A percentile compares a stretch with the other conserved stretches of the same genome.
Conservation (phyloP, 2,888 invertebrate genomes). For the Drosophila mercatorum region DNA sequence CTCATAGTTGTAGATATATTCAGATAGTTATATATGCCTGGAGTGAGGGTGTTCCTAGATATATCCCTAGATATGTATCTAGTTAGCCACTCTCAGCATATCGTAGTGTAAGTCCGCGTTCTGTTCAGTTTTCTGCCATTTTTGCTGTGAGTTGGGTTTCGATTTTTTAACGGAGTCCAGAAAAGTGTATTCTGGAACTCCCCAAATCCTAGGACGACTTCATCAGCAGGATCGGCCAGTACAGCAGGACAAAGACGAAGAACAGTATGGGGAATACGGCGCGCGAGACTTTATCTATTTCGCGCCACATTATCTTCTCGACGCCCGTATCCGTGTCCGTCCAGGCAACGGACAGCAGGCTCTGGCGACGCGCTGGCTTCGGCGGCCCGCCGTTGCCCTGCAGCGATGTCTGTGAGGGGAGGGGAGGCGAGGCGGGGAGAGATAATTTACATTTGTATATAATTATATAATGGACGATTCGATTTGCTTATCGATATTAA, state of each 20-base stretch:
- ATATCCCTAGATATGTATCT: background rate
- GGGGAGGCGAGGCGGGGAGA: background rate
- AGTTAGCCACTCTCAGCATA: background rate
- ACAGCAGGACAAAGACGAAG: constrained; percentile 90
- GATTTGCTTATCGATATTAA: constrained; percentile 34
- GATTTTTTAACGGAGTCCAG: constrained; percentile 83
- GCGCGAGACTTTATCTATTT: constrained; percentile 91
- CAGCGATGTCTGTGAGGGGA: constrained; percentile 79
- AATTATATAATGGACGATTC: constrained; percentile 17
- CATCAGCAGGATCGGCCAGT: constrained; percentile 91
- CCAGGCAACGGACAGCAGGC: constrained; percentile 87
- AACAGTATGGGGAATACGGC: constrained; percentile 92
- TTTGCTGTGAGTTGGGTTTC: constrained; percentile 1
- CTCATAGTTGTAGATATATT: constrained; percentile 15
- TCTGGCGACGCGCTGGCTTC: constrained; percentile 84
- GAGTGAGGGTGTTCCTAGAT: background rate
- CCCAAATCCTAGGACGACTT: constrained; percentile 86
- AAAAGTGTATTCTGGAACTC: constrained; percentile 83
- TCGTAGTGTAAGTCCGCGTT: constrained; percentile 19
- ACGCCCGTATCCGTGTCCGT: constrained; percentile 89
- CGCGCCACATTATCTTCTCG: constrained; percentile 90
- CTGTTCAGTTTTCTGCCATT: constrained; percentile 8
- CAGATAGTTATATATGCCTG: constrained; percentile 17
- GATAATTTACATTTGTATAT: constrained; percentile 1
- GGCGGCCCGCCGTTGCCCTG: constrained; percentile 85